phyloP scores from a whole-genome alignment of 2,888 invertebrate genomes.

The Tachina grossa region DNA sequence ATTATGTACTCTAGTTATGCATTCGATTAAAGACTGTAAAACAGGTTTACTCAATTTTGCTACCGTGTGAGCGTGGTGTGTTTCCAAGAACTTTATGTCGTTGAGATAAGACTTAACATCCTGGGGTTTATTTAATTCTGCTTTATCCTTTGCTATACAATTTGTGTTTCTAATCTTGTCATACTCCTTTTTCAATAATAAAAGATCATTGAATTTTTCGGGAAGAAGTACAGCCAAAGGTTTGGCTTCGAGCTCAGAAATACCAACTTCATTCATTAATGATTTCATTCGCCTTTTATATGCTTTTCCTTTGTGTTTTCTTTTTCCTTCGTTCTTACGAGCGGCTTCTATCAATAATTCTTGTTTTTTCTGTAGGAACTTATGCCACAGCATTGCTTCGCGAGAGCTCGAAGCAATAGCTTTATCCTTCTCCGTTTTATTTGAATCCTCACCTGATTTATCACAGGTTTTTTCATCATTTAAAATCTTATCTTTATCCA shows the following conservation, averaged over 20 bases:
- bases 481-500: neutral
- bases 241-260: slow-evolving; percentile 30
- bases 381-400: neutral
- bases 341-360: slow-evolving; percentile 3
- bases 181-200: slow-evolving; percentile 11
- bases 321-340: neutral
- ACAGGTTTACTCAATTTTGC: neutral
- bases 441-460: too few species aligned
- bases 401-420: neutral
- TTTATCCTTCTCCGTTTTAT: neutral
- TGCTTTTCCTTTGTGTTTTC: neutral
- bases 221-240: slow-evolving; percentile 1
- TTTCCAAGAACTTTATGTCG: neutral
- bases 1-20: slow-evolving; percentile 18
- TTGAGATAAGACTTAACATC: neutral
- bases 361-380: slow-evolving; percentile 30
- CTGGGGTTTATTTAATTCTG: neutral
- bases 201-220: slow-evolving; percentile 14
- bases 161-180: neutral
- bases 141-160: neutral
- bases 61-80: neutral
- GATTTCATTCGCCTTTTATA: slow-evolving; percentile 17
- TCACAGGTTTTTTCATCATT: too few species aligned
- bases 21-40: neutral
- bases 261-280: slow-evolving; percentile 23